phyloP scores from a whole-genome alignment of 2,888 invertebrate genomes.

The Papilio protenor region DNA sequence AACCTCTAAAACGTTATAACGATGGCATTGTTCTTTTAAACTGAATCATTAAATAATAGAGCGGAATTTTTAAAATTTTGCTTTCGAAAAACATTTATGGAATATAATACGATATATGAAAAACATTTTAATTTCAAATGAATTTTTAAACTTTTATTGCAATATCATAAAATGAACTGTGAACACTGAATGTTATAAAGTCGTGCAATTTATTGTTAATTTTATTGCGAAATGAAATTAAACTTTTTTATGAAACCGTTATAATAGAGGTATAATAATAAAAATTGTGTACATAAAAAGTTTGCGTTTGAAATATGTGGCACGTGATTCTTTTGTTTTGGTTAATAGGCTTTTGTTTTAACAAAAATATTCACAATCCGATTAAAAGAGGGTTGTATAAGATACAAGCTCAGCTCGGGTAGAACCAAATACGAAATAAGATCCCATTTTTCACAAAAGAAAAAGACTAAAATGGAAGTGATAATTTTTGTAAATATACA shows the following conservation, averaged over 20 bases:
- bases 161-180: not conserved
- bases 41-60: not conserved
- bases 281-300: not conserved
- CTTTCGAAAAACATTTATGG: not conserved
- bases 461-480: not conserved
- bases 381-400: not conserved
- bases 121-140: too few relatives aligned
- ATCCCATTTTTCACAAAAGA: not conserved
- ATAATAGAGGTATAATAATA: not conserved
- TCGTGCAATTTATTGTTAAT: not conserved
- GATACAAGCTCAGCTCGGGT: not conserved
- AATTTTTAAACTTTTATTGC: not conserved
- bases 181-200: not conserved
- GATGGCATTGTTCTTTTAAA: not conserved
- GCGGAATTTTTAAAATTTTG: not conserved
- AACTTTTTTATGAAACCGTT: conserved; percentile 14
- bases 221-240: conserved; percentile 4
- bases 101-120: too few relatives aligned
- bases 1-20: not conserved
- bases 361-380: not conserved
- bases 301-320: not conserved
- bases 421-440: not conserved
- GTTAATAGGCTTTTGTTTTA: conserved; percentile 1
- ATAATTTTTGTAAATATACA: not conserved
- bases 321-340: conserved; percentile 16